These are phyloP conservation scores for Acanthococcus lagerstroemiae DNA, from an alignment of 2,888 invertebrate genomes.

Conservation along the genomic window DNA sequence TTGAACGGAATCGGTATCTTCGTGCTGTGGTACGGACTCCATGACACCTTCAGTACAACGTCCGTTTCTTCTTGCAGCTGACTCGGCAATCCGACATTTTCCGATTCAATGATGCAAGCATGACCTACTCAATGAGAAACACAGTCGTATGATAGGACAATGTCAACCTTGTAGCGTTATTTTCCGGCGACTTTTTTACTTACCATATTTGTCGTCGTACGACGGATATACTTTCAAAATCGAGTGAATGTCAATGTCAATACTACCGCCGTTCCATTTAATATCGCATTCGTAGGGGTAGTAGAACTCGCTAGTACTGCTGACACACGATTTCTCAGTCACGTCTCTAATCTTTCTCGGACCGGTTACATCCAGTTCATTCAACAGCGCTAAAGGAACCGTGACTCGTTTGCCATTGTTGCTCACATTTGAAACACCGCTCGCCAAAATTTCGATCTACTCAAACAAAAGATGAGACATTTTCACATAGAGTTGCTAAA, in stretches of 20 bases:
- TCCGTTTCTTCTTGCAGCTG: not conserved
- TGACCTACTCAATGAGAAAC: not conserved
- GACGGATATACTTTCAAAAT: constrained; percentile 10
- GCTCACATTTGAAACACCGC: constrained; percentile 4
- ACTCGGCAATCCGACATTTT: not conserved
- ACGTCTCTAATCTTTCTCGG: not conserved
- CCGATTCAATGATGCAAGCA: constrained; percentile 15
- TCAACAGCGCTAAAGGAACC: not conserved
- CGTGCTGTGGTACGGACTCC: constrained; percentile 8
- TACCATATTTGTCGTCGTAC: constrained; percentile 3
- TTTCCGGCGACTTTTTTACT: no score
- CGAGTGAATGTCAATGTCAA: not conserved
- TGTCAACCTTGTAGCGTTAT: no score
- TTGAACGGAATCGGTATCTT: constrained; percentile 8
- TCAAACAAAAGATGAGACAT: not conserved
- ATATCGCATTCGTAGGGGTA: constrained; percentile 16
- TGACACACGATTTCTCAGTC: constrained; percentile 5
- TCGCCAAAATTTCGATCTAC: constrained; percentile 13
- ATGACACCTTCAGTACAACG: constrained; percentile 4
- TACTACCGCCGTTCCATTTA: not conserved
- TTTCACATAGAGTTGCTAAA: not conserved
- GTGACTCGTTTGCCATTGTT: constrained; percentile 18
- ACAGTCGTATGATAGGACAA: no score
- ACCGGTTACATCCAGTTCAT: not conserved
- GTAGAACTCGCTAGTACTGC: not conserved